Evolutionary conservation across 2,888 invertebrate species (phyloP).

Genomic region (Lasioglossum zephyrum): DNA sequence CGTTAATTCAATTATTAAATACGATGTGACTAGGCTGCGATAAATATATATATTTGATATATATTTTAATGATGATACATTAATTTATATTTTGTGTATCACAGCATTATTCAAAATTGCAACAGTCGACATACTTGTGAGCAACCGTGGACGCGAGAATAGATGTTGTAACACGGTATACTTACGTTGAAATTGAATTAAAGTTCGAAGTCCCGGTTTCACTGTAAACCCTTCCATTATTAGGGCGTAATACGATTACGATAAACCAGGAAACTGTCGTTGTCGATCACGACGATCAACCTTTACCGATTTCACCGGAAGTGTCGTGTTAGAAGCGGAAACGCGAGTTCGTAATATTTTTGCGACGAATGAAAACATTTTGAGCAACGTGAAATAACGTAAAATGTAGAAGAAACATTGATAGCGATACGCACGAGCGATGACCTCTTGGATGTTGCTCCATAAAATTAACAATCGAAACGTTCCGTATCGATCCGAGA

Average conservation of each 20-base stretch:
- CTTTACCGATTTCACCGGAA: slow-evolving; percentile 13
- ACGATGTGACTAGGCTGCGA: background rate
- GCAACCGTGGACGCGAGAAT: background rate
- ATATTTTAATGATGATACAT: background rate
- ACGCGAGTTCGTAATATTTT: background rate
- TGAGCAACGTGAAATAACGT: background rate
- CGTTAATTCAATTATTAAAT: background rate
- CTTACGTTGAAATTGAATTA: slow-evolving; percentile 26
- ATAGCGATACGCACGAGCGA: background rate
- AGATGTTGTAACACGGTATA: background rate
- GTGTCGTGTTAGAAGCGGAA: background rate
- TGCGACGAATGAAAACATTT: background rate
- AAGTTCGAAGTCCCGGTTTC: slow-evolving; percentile 31
- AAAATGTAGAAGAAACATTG: background rate
- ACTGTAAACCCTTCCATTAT: slow-evolving; percentile 12
- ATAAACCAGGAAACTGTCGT: slow-evolving; percentile 3
- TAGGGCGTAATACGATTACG: background rate
- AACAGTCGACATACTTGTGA: background rate
- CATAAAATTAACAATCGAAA: slow-evolving; percentile 15
- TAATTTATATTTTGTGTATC: background rate
- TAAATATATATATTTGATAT: background rate
- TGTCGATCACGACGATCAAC: slow-evolving; percentile 10
- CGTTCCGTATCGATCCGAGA: background rate
- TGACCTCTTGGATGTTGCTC: background rate
- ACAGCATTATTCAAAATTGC: background rate